Percentiles rank a stretch among this genome's conserved stretches.
phyloP scores from a whole-genome alignment of 2,797 vertebrate species.

The Aselliscus stoliczkanus region DNA sequence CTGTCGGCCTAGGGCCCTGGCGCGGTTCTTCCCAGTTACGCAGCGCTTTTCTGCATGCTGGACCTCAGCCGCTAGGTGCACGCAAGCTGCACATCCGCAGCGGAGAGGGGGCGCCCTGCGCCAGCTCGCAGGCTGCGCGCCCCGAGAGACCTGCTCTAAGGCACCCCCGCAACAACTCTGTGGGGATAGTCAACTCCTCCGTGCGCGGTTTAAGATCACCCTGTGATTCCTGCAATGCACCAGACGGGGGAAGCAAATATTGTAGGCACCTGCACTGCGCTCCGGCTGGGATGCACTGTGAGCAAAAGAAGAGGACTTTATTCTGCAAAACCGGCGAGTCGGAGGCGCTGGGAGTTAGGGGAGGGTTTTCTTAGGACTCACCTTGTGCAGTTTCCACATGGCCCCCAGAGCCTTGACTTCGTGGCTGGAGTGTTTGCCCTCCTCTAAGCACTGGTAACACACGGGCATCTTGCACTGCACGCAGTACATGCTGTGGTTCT shows the following conservation, averaged over 20 bases:
- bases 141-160: background rate
- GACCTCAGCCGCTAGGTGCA: background rate
- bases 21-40: background rate
- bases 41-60: background rate
- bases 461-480: conserved; percentile 96
- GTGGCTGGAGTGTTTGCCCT: conserved; percentile 94
- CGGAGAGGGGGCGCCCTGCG: background rate
- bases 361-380: conserved; percentile 75
- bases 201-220: background rate
- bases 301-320: background rate
- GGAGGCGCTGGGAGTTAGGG: background rate
- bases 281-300: conserved; percentile 34
- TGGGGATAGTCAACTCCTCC: background rate
- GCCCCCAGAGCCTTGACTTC: conserved; percentile 97
- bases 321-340: background rate
- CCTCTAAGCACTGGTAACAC: conserved; percentile 98
- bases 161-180: background rate
- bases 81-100: background rate
- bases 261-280: conserved; percentile 52
- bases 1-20: background rate
- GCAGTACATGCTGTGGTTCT: conserved; percentile 99
- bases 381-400: conserved; percentile 99
- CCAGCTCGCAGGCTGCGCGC: background rate
- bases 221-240: conserved; percentile 67
- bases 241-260: conserved; percentile 38